phyloP scores from a whole-genome alignment of 1,140 invertebrate species.

The Drosophila prosaltans region DNA sequence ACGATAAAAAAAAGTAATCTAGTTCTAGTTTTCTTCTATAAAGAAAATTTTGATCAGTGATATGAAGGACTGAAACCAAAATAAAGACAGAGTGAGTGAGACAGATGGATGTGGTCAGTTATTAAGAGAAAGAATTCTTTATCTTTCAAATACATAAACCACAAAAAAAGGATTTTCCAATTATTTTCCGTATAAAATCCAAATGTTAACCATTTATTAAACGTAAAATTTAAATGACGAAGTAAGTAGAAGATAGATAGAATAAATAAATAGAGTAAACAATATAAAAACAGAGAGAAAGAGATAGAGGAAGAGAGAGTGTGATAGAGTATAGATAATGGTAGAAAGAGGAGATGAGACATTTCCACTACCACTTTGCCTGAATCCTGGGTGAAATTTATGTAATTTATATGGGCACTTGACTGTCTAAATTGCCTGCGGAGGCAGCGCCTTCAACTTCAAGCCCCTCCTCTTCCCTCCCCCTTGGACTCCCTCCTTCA shows the following conservation, averaged over 20 bases:
- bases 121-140: no score
- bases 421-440: conserved; percentile 83
- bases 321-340: not conserved
- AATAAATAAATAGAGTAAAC: not conserved
- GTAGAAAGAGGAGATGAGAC: conserved; percentile 9
- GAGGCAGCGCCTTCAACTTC: conserved; percentile 31
- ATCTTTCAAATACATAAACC: no score
- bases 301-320: no score
- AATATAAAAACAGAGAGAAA: not conserved
- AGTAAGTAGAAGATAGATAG: not conserved
- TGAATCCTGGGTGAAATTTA: conserved; percentile 77
- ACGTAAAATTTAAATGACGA: conserved; percentile 1
- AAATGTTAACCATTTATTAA: not conserved
- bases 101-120: no score
- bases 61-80: no score
- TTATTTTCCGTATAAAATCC: not conserved
- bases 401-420: conserved; percentile 83
- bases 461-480: no score
- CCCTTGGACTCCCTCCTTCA: not conserved
- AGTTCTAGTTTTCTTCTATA: no score
- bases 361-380: conserved; percentile 19
- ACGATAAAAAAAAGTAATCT: no score
- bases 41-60: no score
- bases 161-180: no score
- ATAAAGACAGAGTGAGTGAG: no score